Evolutionary conservation across 2,797 vertebrate genomes (phyloP), one percentile per base, ranked within the genome.

Genomic region (Meda fulgida): DNA sequence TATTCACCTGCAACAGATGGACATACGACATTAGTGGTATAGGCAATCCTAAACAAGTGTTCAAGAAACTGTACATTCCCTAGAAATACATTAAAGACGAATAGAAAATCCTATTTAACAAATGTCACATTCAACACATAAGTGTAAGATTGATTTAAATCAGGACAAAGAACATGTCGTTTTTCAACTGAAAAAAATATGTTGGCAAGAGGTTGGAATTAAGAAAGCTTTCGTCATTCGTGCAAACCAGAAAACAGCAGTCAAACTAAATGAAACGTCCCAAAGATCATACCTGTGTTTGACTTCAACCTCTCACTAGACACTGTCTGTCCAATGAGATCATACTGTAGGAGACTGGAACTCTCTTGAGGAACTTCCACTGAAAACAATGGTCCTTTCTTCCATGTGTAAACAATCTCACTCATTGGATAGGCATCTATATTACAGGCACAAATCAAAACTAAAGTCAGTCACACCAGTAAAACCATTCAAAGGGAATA

Each of bases 1-100:
- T 99, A 99, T 96, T 99, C 98, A 93, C 97, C 98, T 99, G 94
- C 92, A 89, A 88, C 90, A 87, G 91, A 88, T 82, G 92, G 81
- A 96, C 86, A 94, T 40, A 75, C 0, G 36, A 23, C 7, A 48
- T 51, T 3, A 21, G n/a, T 72, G 67, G 36, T 3, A 70, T 2
- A 29, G 8, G 18, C 48, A 34, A 19, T 46, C 5, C 31, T 40
- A 65, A 73, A 73, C n/a, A 43, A 63, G 26, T 29, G 2, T 63
- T 6, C 2, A 63, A 18, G 7, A 51, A 43, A 23, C 13, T n/a
- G 9, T 29, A n/a, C 26, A n/a, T 48, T 26, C 4, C 0, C 2
- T 34, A 48, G 21, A 19, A 78, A 31, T 10, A 7, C 26, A 66
- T 34, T 40, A 23, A 40, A 40, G 23, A 70, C 21, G 1, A 40